phyloP scores from a whole-genome alignment of 2,797 vertebrate species.

The Phrynocephalus guinanensis region DNA sequence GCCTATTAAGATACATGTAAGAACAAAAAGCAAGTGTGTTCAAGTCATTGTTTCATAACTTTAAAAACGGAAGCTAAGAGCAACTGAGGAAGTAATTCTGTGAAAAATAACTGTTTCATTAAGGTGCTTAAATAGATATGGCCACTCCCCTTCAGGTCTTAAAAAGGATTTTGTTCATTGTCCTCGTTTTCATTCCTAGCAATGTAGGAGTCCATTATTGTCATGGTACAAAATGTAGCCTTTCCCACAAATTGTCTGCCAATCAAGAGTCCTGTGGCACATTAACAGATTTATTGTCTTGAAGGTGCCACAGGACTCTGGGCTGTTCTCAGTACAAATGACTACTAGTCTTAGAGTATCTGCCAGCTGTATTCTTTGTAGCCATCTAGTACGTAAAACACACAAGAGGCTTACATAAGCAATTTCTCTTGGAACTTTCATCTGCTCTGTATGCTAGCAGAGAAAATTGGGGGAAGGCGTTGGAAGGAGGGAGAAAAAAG shows the following conservation, averaged over 20 bases:
- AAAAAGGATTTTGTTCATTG: neutral
- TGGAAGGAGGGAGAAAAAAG: too few species aligned
- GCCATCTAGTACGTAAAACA: slow-evolving; percentile 11
- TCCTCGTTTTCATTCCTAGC: slow-evolving; percentile 25
- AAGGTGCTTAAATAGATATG: too few species aligned
- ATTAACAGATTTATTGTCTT: slow-evolving; percentile 16
- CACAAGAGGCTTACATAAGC: neutral
- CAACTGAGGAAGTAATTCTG: too few species aligned
- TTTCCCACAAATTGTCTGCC: neutral
- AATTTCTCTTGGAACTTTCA: slow-evolving; percentile 26
- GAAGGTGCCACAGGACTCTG: slow-evolving; percentile 5
- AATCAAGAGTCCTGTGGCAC: slow-evolving; percentile 7
- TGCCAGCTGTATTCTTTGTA: neutral
- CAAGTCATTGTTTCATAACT: too few species aligned
- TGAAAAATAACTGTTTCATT: too few species aligned
- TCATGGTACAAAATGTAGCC: neutral
- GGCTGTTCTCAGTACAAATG: slow-evolving; percentile 11
- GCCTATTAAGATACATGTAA: too few species aligned
- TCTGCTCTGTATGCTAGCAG: slow-evolving; percentile 21
- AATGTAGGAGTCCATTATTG: neutral
- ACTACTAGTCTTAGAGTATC: slow-evolving; percentile 19
- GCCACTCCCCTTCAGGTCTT: too few species aligned
- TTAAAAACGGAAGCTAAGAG: too few species aligned
- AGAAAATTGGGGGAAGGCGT: neutral
- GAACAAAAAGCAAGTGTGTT: too few species aligned